These are phyloP conservation scores for Regulus satrapa DNA, from an alignment of 2,113 vertebrate genomes.

Conservation along the genomic window DNA sequence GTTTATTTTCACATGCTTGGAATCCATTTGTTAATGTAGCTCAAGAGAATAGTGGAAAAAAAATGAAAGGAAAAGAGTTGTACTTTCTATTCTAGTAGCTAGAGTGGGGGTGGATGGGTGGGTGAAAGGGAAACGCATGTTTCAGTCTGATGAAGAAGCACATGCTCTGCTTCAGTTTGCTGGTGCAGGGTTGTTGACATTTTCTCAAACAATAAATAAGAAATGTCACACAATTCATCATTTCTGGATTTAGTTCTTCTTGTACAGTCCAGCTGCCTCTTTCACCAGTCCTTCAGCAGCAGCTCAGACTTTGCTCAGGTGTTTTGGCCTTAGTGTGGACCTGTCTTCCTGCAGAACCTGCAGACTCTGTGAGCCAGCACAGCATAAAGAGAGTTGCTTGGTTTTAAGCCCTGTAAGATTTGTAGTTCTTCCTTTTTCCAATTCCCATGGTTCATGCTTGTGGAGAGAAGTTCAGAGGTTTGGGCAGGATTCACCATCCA, in stretches of 20 bases:
- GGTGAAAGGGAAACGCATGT: not conserved
- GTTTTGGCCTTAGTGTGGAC: not conserved
- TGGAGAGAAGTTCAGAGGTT: not conserved
- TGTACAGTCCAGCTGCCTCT: not conserved
- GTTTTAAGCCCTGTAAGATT: not conserved
- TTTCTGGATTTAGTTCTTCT: not conserved
- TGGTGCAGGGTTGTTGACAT: not conserved
- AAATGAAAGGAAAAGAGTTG: not conserved
- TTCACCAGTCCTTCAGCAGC: not conserved
- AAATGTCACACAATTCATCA: not conserved
- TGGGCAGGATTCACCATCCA: not conserved
- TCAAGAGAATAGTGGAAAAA: not conserved
- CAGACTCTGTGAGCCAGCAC: not conserved
- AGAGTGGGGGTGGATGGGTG: not conserved
- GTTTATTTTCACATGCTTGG: not conserved
- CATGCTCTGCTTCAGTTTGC: not conserved
- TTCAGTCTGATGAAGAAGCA: conserved; percentile 1
- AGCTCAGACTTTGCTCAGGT: not conserved
- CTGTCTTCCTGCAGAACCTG: not conserved
- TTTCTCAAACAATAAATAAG: not conserved
- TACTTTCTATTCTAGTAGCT: not conserved
- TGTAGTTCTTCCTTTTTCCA: not conserved
- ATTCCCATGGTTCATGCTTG: not conserved
- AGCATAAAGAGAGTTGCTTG: not conserved
- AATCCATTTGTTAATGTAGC: not conserved